Percentiles rank a stretch among this genome's conserved stretches.
phyloP scores from a whole-genome alignment of 2,113 vertebrate genomes.

The Ophthalmolycus amberensis region DNA sequence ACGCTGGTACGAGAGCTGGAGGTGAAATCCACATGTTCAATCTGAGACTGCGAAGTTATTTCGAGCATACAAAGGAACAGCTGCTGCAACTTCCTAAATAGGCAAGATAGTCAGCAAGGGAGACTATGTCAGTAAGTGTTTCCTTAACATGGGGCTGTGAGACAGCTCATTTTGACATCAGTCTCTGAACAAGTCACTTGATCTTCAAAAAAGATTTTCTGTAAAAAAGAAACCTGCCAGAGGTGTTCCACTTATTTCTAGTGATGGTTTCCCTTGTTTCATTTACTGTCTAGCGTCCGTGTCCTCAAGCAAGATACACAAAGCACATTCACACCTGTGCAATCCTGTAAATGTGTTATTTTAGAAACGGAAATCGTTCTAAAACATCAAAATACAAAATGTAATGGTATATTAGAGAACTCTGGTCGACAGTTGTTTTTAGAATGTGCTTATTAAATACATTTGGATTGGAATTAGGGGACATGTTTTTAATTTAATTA shows the following conservation, averaged over 20 bases:
- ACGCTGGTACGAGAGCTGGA: background rate
- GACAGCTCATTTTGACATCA: background rate
- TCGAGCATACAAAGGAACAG: slow-evolving; percentile 24
- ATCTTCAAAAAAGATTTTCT: background rate
- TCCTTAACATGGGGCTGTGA: background rate
- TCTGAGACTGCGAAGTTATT: slow-evolving; percentile 27
- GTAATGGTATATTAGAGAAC: background rate
- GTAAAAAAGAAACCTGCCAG: background rate
- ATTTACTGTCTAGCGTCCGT: background rate
- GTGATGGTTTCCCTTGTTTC: background rate
- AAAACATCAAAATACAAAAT: background rate
- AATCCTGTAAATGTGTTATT: background rate
- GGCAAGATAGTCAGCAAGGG: slow-evolving; percentile 2
- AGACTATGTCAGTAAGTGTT: slow-evolving; percentile 13
- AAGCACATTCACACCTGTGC: background rate
- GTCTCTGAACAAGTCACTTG: background rate
- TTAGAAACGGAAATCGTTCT: background rate
- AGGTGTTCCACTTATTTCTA: background rate
- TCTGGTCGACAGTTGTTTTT: background rate
- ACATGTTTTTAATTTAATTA: background rate
- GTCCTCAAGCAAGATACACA: background rate
- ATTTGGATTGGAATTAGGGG: background rate
- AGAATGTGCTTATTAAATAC: background rate
- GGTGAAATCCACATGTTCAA: slow-evolving; percentile 17
- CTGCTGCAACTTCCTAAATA: slow-evolving; percentile 11